These are phyloP conservation scores for Sinodicranocentrus sp. DNA, from an alignment of 2,888 invertebrate species.

Conservation along the genomic window DNA sequence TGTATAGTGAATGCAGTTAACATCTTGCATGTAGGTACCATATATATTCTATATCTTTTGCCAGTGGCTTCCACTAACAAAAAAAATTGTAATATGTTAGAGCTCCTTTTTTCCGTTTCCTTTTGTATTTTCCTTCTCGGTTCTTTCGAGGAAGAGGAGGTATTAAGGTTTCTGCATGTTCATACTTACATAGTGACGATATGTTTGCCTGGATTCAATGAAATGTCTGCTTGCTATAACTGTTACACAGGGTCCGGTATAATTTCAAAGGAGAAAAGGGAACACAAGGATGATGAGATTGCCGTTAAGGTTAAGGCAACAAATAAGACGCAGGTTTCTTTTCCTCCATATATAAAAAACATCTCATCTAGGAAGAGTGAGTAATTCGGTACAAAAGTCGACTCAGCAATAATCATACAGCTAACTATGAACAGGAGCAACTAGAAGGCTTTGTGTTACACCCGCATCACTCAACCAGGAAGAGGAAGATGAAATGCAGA, in stretches of 20 bases:
- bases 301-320: slow-evolving; percentile 34
- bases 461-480: slow-evolving; percentile 1
- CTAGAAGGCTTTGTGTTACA: not conserved
- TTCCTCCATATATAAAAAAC: not conserved
- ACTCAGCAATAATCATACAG: not conserved
- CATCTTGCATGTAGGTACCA: not conserved
- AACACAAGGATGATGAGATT: slow-evolving; percentile 9
- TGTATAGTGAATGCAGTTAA: slow-evolving; percentile 15
- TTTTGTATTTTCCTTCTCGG: slow-evolving; percentile 21
- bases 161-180: slow-evolving; percentile 4
- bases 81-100: slow-evolving; percentile 25
- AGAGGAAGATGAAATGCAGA: slow-evolving; percentile 16
- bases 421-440: not conserved
- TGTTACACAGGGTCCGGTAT: too few relatives aligned
- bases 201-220: too few relatives aligned
- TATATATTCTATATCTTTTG: not conserved
- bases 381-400: not conserved
- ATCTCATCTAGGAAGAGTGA: not conserved
- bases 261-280: not conserved
- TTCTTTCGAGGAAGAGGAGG: slow-evolving; percentile 24
- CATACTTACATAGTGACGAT: not conserved
- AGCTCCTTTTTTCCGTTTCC: slow-evolving; percentile 26
- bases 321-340: not conserved
- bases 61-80: slow-evolving; percentile 19
- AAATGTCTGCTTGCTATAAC: not conserved